A percentile compares a stretch with the other conserved stretches of the same genome.
These are phyloP conservation scores for Neria commutata DNA, from an alignment of 2,888 invertebrate genomes.

Conservation along the genomic window DNA sequence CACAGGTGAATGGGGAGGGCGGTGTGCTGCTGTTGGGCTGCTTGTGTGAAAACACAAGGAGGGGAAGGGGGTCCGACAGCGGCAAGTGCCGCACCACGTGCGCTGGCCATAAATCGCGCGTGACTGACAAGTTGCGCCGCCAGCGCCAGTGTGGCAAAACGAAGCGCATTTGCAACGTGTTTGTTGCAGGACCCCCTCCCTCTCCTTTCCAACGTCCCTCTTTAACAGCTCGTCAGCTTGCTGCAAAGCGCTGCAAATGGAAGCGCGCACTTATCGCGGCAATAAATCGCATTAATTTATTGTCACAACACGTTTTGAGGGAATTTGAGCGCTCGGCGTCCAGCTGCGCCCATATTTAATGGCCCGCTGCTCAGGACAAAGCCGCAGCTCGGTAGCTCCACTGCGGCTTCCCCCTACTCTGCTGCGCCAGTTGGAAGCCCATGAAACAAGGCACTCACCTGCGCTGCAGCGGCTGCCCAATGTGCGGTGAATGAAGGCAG, in stretches of 20 bases:
- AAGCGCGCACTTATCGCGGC: conserved; percentile 50
- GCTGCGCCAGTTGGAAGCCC: no score
- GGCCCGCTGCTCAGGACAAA: not conserved
- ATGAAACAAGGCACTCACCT: no score
- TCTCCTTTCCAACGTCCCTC: not conserved
- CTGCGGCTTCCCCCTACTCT: not conserved
- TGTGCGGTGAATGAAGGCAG: no score
- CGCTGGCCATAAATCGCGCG: not conserved
- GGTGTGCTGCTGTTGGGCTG: no score
- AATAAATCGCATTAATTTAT: conserved; percentile 60
- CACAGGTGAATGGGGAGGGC: no score
- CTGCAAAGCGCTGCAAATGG: not conserved
- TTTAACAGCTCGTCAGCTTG: not conserved
- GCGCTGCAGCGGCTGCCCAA: not conserved
- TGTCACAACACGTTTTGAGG: conserved; percentile 49
- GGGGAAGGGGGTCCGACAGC: no score
- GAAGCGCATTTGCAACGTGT: no score
- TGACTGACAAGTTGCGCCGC: conserved; percentile 4
- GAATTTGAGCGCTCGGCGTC: conserved; percentile 27
- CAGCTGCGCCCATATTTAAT: conserved; percentile 8
- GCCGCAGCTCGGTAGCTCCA: not conserved
- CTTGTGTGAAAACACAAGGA: no score
- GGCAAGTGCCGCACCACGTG: not conserved
- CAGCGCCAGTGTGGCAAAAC: not conserved
- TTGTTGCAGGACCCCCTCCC: no score